Evolutionary conservation across 2,888 invertebrate species (phyloP).

Genomic region (Rotaria socialis): DNA sequence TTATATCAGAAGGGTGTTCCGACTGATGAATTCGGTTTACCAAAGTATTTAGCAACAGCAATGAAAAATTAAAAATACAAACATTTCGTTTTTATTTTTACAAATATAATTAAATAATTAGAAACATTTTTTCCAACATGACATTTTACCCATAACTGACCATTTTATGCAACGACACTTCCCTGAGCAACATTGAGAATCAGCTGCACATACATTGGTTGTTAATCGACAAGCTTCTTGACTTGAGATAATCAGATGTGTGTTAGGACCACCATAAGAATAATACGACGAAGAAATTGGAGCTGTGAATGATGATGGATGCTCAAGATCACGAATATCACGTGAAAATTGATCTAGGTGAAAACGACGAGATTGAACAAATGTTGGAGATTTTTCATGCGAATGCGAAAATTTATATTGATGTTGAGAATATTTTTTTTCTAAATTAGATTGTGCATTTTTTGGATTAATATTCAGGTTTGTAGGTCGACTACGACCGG

Average conservation of each 20-base stretch:
- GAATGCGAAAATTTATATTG: background rate
- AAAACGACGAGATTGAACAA: background rate
- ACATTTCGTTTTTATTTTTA: too few species aligned
- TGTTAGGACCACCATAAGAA: background rate
- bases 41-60: conserved; percentile 27
- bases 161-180: conserved; percentile 13
- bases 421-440: background rate
- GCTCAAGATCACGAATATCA: background rate
- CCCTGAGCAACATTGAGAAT: conserved; percentile 24
- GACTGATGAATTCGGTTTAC: conserved; percentile 46
- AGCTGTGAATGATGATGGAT: background rate
- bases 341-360: background rate
- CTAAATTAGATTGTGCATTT: background rate
- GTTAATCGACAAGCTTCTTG: conserved; percentile 31
- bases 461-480: background rate
- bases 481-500: background rate
- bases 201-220: background rate
- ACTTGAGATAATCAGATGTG: background rate
- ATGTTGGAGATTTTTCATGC: conserved; percentile 5
- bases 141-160: background rate
- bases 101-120: background rate
- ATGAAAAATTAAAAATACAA: background rate
- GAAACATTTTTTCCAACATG: conserved; percentile 22
- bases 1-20: conserved; percentile 32
- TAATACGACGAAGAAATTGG: background rate